Base-by-base conservation (phyloP, 2,113 vertebrate genomes). In the Podilymbus podiceps region DNA sequence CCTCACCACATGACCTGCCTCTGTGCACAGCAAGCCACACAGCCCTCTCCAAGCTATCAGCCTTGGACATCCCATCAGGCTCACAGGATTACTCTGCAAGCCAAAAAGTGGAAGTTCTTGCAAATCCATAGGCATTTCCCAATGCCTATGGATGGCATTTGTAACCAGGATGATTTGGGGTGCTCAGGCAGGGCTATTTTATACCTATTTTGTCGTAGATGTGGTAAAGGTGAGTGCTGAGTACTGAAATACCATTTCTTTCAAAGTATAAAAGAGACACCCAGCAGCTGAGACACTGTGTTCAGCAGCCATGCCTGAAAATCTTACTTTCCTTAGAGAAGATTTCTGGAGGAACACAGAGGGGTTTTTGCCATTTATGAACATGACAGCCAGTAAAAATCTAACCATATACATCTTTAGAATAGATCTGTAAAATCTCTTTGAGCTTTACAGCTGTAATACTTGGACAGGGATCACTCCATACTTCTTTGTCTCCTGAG, bases 1-100 rank as follows among this genome's bases (percentile, higher is more conserved):
- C 40, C n/a, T 64, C 58, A 59, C 9, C 58, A 3, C 2, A 3
- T 31, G 31, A 30, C n/a, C 19, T 82, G 55, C 24, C 10, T 42
- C 38, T 1, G 0, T 4, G 44, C 24, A 53, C 33, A 53, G 68
- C 25, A 40, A 27, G 3, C 9, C 60, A 38, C 1, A 3, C 16
- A 27, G 53, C 2, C 7, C 8, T 58, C 19, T n/a, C 27, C n/a
- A 56, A 21, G 17, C 68, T 42, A 16, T 31, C 72, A 73, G 40
- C 33, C 49, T n/a, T 14, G 25, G 17, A 7, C 2, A 2, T 28
- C 24, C 66, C 30, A 17, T 27, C 42, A 85, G n/a, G 22, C 28
- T 85, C 1, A 0, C 15, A 46, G 67, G 44, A 75, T 68, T 82
- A 35, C 38, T 38, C 40, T 2, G 3, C 15, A 62, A 72, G 1